Base-by-base conservation (phyloP, 2,888 invertebrate genomes). In the Lordiphosa fenestrarum region DNA sequence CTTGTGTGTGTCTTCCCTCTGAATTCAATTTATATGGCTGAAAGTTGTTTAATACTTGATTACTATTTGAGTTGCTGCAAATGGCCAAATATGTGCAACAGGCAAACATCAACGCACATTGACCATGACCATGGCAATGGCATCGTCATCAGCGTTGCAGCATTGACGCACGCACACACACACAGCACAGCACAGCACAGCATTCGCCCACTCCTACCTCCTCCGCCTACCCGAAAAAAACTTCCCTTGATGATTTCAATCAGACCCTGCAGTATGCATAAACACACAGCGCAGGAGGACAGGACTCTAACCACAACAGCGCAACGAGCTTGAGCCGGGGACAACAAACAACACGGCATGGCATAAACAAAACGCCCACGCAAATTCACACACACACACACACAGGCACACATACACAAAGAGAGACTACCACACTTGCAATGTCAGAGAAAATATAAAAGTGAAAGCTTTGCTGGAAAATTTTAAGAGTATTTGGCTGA, bases 361-460 rank as follows among this genome's bases (percentile, higher is more conserved):
- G 69, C 65, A 76, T 76, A 76, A 76, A 76, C 76, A 76, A 76
- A 73, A 53, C 66, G 47, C 70, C 58, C 39, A 57, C 58, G 56
- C 54, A 47, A 23, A 25, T 42, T 50, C 40, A 30, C 53, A 57
- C n/a, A 57, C 46, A 53, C 19, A 46, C 12, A 19, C 19, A 19
- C 19, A 15, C 15, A 15, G 15, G 15, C 15, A 15, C 15, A 15
- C 1, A 15, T 1, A 15, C 1, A 15, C 1, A 15, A 2, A 15
- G 15, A 52, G 30, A 35, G 15, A 46, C 19, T 30, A 19, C 41
- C 39, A 25, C 9, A 41, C 38, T 9, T 44, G 35, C 42, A 41
- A 39, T 47, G 36, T 21, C 51, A 49, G 62, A 39, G 36, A 37
- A 37, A 44, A 40, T 30, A 12, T 15, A 13, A 15, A 6, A 9